Evolutionary conservation across 2,888 invertebrate species (phyloP).

Genomic region (Biston stratarius): DNA sequence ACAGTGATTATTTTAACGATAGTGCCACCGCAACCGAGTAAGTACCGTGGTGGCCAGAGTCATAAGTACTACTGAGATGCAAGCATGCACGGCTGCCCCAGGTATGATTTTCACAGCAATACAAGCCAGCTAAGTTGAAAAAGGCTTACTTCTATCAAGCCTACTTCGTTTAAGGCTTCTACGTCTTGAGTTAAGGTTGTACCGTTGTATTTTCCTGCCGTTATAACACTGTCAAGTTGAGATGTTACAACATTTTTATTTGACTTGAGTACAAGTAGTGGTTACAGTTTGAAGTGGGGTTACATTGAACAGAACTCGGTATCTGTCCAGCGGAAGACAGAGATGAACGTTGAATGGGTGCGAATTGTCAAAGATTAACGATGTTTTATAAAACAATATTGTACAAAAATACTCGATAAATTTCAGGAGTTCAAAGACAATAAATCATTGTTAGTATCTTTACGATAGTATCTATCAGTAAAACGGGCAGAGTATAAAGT

Average conservation of each 20-base stretch:
- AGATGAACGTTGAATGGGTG: slow-evolving; percentile 70
- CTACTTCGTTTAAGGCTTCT: slow-evolving; percentile 35
- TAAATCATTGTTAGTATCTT: too few species aligned
- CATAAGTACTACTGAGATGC: slow-evolving; percentile 70
- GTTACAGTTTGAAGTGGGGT: slow-evolving; percentile 21
- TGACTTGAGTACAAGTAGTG: neutral
- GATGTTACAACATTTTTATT: slow-evolving; percentile 1
- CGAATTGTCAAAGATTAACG: slow-evolving; percentile 51
- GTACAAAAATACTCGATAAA: neutral
- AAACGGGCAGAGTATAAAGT: too few species aligned
- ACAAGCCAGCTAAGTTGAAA: slow-evolving; percentile 59
- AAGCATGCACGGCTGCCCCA: slow-evolving; percentile 65
- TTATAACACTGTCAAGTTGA: slow-evolving; percentile 11
- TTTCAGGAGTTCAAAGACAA: slow-evolving; percentile 3
- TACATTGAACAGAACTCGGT: slow-evolving; percentile 64
- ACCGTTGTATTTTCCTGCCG: slow-evolving; percentile 25
- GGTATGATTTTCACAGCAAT: slow-evolving; percentile 76
- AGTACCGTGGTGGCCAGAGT: slow-evolving; percentile 56
- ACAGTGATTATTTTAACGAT: slow-evolving; percentile 50
- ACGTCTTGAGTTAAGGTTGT: slow-evolving; percentile 20
- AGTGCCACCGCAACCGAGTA: slow-evolving; percentile 45
- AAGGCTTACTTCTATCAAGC: slow-evolving; percentile 44
- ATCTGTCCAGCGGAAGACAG: slow-evolving; percentile 68
- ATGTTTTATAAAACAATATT: neutral
- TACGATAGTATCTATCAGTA: too few species aligned